Base-by-base conservation (phyloP, 2,113 vertebrate species). In the Pachycephala philippinensis region DNA sequence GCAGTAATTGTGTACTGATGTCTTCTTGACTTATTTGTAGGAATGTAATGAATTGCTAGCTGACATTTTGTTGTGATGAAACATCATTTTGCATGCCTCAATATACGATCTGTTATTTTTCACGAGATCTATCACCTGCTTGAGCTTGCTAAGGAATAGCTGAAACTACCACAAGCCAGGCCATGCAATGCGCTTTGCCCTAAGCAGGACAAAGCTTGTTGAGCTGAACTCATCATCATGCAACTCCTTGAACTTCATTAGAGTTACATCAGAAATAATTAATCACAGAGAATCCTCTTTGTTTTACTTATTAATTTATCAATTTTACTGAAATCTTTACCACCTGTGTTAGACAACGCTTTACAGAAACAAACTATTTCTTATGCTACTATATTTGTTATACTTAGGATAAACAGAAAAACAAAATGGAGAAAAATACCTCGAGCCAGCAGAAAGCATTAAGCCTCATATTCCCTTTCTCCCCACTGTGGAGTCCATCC, bases 91-190 rank as follows among this genome's bases (percentile, higher is more conserved):
- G 50, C 69, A 60, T 68, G 77, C 28, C 80, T 90, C 61, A 79
- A 30, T 76, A 75, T 54, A 72, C 87, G 60, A 95, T 79, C 66
- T 93, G 76, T 79, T 95, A 81, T 79, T 94, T 95, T 92, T 87
- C 84, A 91, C 16, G 52, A 91, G 85, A 87, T 94, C 81, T 90
- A 31, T 90, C 89, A 94, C 47, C 60, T 96, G 61, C 64, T 78
- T 97, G 84, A 87, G 79, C 89, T 95, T 95, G 96, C 80, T 87
- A 66, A 84, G 75, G 74, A 90, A 95, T 30, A 96, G 93, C 19
- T 95, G 22, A 93, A 96, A 75, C 76, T 86, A 81, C 60, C 15
- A 22, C 68, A 75, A 94, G 60, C 70, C 68, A 93, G 54, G 42
- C 40, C 68, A 77, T 33, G 52, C 21, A 63, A 74, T 52, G 37